Evolutionary conservation across 2,797 vertebrate genomes (phyloP), one percentile per base, ranked within the genome.

Genomic region (Coendou prehensilis): DNA sequence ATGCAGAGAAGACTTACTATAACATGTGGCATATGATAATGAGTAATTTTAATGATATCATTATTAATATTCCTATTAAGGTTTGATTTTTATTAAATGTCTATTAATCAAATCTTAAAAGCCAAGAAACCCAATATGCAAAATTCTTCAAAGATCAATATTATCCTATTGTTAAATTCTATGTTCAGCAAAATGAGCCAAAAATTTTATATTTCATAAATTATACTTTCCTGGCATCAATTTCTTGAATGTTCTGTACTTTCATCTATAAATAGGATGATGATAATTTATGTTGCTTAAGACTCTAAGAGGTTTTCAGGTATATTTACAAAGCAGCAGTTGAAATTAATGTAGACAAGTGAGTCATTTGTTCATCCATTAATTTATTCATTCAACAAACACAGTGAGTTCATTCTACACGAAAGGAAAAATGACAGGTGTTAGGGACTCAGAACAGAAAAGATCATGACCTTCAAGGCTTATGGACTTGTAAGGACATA

Each of bases 221-320:
- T 45, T 90, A 56, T 78, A 94, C 91, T 59, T 95, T 91, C 81
- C 73, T 97, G 91, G 91, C 93, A 94, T 89, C 76, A 78, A 61
- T 81, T 76, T 28, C 20, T 87, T 93, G 83, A 97, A 87, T 90
- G 37, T 96, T 95, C 94, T 83, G n/a, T 89, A 91, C 56, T 89
- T 94, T 67, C n/a, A 78, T 93, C 75, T 96, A 82, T 73, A 71
- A 37, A 87, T 89, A 92, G n/a, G 26, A 93, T 83, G 50, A 78
- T 84, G 50, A 18, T 80, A 80, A 81, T 92, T 96, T 89, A 88
- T 64, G 41, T 71, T 3, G 59, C 59, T 61, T 84, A 91, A 83
- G 13, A 14, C 6, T 76, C 4, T 79, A 86, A 91, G 47, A 84
- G 47, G 78, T 91, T 91, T 69, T 95, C n/a, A 20, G 33, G 75